Conservation (phyloP, 2,888 invertebrate genomes). For the Dorcus hopei region DNA sequence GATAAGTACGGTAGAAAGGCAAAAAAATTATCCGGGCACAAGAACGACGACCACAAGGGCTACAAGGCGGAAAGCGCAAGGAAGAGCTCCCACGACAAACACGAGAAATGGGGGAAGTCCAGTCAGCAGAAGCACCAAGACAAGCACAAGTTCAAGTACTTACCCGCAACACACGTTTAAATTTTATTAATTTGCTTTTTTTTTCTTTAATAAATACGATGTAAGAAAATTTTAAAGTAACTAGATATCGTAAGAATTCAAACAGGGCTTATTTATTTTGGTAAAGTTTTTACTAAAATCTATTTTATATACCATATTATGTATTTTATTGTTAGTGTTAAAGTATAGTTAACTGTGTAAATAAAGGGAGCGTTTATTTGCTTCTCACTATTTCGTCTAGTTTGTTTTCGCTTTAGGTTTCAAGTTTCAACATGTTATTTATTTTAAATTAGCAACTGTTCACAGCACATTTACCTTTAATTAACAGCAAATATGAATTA, state of each 20-base stretch:
- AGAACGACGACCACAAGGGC: conserved; percentile 37
- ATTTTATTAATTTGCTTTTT: background rate
- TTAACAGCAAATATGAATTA: too few relatives aligned
- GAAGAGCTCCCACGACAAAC: conserved; percentile 37
- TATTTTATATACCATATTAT: conserved; percentile 11
- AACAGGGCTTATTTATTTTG: conserved; percentile 15
- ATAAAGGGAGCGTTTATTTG: background rate
- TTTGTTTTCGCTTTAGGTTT: too few relatives aligned
- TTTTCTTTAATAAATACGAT: conserved; percentile 4
- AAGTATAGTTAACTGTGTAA: conserved; percentile 2
- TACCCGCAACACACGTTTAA: conserved; percentile 11
- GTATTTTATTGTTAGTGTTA: conserved; percentile 13
- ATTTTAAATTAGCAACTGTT: too few relatives aligned
- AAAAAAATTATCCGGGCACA: conserved; percentile 39
- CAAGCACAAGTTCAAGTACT: conserved; percentile 39
- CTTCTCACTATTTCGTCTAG: background rate
- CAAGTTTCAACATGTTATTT: too few relatives aligned
- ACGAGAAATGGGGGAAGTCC: conserved; percentile 41
- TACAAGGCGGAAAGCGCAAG: conserved; percentile 36
- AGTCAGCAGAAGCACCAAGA: conserved; percentile 34
- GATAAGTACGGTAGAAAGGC: conserved; percentile 39
- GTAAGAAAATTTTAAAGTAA: conserved; percentile 3
- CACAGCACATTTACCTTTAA: too few relatives aligned
- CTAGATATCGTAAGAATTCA: background rate
- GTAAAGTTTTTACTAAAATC: conserved; percentile 13